Evolutionary conservation across 2,113 vertebrate species (phyloP).

Genomic region (Rhizomys pruinosus): DNA sequence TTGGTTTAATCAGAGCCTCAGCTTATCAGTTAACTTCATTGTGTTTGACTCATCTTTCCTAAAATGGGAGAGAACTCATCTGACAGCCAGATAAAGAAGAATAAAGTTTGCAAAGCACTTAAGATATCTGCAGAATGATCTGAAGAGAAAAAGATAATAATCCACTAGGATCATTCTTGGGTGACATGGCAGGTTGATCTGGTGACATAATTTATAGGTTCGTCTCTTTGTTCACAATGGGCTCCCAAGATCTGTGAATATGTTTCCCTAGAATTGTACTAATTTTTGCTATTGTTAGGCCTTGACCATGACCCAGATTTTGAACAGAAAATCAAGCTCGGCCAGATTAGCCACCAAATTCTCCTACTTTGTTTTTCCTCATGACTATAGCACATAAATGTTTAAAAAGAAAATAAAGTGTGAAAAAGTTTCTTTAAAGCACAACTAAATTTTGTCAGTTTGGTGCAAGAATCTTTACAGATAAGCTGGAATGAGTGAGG

Average conservation of each 20-base stretch:
- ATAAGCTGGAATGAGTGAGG: not conserved
- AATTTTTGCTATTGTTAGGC: slow-evolving; percentile 52
- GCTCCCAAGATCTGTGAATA: slow-evolving; percentile 1
- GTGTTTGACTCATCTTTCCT: slow-evolving; percentile 54
- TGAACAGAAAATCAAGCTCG: slow-evolving; percentile 44
- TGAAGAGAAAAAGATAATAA: slow-evolving; percentile 74
- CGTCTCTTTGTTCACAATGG: slow-evolving; percentile 63
- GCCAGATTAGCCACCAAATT: not conserved
- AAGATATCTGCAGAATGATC: slow-evolving; percentile 59
- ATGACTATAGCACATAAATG: not conserved
- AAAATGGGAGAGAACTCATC: slow-evolving; percentile 68
- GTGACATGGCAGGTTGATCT: slow-evolving; percentile 58
- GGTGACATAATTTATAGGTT: slow-evolving; percentile 70
- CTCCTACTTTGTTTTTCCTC: not conserved
- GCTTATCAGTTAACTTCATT: slow-evolving; percentile 58
- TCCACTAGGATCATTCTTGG: slow-evolving; percentile 67
- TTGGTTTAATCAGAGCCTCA: not conserved
- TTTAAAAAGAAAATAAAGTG: not conserved
- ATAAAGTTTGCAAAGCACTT: slow-evolving; percentile 68
- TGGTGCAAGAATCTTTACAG: not conserved
- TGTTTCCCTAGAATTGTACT: slow-evolving; percentile 39
- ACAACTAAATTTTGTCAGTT: slow-evolving; percentile 42
- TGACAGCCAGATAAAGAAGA: slow-evolving; percentile 66
- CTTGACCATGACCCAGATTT: slow-evolving; percentile 59
- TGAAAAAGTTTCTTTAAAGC: slow-evolving; percentile 26